phyloP scores from a whole-genome alignment of 53 echinoderm and acorn worm genomes.

The Actinopyga echinites region DNA sequence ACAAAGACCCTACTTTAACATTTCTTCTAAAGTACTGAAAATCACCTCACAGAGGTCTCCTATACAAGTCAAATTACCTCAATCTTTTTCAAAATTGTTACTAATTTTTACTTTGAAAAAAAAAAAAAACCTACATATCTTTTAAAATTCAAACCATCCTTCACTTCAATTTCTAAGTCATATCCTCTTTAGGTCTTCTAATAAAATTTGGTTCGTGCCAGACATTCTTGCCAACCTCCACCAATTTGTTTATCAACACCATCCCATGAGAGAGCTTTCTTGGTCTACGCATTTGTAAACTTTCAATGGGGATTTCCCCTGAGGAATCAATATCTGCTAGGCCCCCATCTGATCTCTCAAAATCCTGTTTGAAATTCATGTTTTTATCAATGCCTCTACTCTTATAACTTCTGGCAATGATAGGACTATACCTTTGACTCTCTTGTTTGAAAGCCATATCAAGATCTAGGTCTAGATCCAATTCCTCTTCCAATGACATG shows the following conservation, averaged over 20 bases:
- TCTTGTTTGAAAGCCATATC: neutral
- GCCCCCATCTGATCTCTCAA: slow-evolving; percentile 13
- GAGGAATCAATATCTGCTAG: slow-evolving; percentile 9
- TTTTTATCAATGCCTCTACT: neutral
- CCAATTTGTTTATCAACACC: neutral
- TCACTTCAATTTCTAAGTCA: neutral
- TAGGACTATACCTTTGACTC: slow-evolving; percentile 7
- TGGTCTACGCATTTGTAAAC: neutral
- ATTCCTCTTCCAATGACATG: neutral
- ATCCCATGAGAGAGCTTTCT: neutral
- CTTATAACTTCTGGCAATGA: neutral
- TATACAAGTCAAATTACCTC: too few species aligned
- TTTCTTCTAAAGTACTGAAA: too few species aligned
- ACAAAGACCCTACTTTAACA: too few species aligned
- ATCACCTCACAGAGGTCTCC: too few species aligned
- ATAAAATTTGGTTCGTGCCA: neutral
- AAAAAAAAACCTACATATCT: too few species aligned
- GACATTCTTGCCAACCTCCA: slow-evolving; percentile 20
- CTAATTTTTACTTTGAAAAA: too few species aligned
- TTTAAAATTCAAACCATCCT: too few species aligned
- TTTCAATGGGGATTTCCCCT: neutral
- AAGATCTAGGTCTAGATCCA: neutral
- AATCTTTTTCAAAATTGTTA: too few species aligned
- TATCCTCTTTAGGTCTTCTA: neutral
- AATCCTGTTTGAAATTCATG: slow-evolving; percentile 1